Conservation (phyloP, 2,888 invertebrate species). For the Cacoxenus indagator region DNA sequence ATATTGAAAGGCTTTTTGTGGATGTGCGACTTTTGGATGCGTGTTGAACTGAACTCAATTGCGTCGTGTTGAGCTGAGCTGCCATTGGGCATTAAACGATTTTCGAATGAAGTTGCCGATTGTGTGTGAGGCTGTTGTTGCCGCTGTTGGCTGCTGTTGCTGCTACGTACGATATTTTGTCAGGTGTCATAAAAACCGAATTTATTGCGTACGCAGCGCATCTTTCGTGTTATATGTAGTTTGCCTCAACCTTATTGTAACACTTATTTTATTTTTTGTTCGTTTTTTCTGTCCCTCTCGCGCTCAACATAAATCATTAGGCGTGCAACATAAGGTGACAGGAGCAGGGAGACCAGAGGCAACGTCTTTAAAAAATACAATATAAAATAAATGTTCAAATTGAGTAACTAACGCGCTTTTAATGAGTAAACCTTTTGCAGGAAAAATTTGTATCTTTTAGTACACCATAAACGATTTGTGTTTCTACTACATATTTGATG, state of each 20-base stretch:
- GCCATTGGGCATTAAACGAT: conserved; percentile 15
- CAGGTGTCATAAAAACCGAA: conserved; percentile 68
- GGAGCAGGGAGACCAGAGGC: conserved; percentile 38
- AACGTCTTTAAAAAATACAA: too few species aligned
- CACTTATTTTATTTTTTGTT: conserved; percentile 29
- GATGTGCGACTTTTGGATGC: background rate
- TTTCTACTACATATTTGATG: too few species aligned
- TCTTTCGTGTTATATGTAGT: conserved; percentile 31
- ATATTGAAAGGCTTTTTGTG: background rate
- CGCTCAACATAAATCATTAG: conserved; percentile 55
- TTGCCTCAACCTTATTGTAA: conserved; percentile 37
- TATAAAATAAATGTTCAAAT: background rate
- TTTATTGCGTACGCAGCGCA: conserved; percentile 64
- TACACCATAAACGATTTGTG: too few species aligned
- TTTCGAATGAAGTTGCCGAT: conserved; percentile 14
- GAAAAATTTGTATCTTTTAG: too few species aligned
- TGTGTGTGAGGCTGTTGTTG: conserved; percentile 16
- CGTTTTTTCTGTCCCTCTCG: too few species aligned
- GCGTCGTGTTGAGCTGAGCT: too few species aligned
- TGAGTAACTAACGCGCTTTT: background rate
- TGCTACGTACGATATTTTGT: conserved; percentile 62
- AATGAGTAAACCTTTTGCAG: background rate
- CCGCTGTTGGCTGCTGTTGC: conserved; percentile 4
- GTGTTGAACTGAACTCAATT: background rate
- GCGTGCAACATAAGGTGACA: conserved; percentile 62